Percentiles rank a stretch among this genome's conserved stretches.
Evolutionary conservation across 2,888 invertebrate genomes (phyloP).

Genomic region (Marasmarcha lunaedactyla): DNA sequence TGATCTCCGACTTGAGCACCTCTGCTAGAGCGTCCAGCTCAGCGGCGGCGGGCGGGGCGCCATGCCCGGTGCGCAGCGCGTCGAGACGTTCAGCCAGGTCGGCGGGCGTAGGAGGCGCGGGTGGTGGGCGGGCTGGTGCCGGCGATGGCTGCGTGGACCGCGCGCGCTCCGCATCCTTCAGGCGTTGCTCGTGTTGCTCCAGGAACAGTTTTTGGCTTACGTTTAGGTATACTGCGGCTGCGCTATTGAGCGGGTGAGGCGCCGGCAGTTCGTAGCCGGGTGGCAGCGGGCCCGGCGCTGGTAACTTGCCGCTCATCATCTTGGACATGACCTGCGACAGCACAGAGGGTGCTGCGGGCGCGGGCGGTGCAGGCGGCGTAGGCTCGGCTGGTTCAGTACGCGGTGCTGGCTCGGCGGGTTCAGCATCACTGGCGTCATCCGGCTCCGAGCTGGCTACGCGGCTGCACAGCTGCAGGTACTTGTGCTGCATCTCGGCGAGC

Average conservation of each 20-base stretch:
- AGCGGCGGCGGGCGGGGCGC: constrained; percentile 77
- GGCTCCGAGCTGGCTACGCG: constrained; percentile 85
- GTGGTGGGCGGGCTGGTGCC: constrained; percentile 60
- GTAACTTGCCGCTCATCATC: constrained; percentile 73
- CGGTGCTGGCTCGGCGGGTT: constrained; percentile 62
- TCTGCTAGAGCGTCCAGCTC: constrained; percentile 93
- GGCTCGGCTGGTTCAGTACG: constrained; percentile 72
- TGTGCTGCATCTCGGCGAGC: constrained; percentile 90
- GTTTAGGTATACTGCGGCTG: constrained; percentile 81
- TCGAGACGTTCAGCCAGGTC: constrained; percentile 84
- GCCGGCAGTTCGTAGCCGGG: constrained; percentile 67
- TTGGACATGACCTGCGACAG: constrained; percentile 75
- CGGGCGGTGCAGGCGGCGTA: constrained; percentile 53
- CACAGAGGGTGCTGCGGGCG: constrained; percentile 61
- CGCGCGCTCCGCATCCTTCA: constrained; percentile 76
- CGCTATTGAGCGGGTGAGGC: constrained; percentile 68
- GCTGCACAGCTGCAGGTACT: constrained; percentile 88
- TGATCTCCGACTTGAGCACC: constrained; percentile 90
- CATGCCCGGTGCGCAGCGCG: constrained; percentile 77
- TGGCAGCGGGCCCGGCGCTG: constrained; percentile 69
- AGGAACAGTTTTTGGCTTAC: constrained; percentile 82
- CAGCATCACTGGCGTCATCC: constrained; percentile 81
- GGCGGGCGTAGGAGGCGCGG: constrained; percentile 63
- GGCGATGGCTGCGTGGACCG: constrained; percentile 72
- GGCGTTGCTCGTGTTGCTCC: constrained; percentile 79